Evolutionary conservation across 37 sponge, comb jelly and placozoan genomes (phyloP), one percentile per base, ranked within the genome.

Genomic region (Petrosia ficiformis): DNA sequence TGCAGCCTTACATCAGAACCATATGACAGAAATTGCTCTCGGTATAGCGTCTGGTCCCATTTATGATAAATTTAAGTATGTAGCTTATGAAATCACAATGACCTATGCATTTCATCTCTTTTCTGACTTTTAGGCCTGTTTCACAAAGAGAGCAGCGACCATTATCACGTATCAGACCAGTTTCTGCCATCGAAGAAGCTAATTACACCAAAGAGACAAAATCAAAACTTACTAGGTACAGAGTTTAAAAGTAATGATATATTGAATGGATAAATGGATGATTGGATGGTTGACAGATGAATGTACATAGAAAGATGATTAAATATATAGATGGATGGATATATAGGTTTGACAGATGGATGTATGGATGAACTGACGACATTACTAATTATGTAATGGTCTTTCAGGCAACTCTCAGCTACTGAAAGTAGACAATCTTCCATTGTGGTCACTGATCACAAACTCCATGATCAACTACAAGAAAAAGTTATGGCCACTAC

Each of bases 71-170:
- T 68, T 77, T 67, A 76, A 80, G 87, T 87, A 58, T n/a, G 11
- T 6, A 26, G n/a, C 14, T 48, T 48, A 48, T 14, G 14, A 48
- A 19, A 19, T 48, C 14, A n/a, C 5, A 69, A 34, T 34, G 6
- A 72, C 54, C 44, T 10, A 8, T 32, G 67, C 36, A 26, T 31
- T 16, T 3, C 39, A 30, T 24, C 22, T 42, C 52, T 44, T 30
- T 39, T 44, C 58, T 4, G 19, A 10, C 21, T 11, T 68, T 8
- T 52, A 86, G 87, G 67, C 76, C 81, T 42, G 87, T 86, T 33
- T 74, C 76, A 31, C 81, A 86, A 63, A 86, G 67, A 42, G 42
- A 28, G 24, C 77, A 86, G 22, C 35, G 87, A 24, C 87, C 87
- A 30, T 58, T 86, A 0, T 75, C 80, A 21, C 43, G 72, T 29